Base-by-base conservation (phyloP, 92 coral and sea anemone species). In the Metridium senile region DNA sequence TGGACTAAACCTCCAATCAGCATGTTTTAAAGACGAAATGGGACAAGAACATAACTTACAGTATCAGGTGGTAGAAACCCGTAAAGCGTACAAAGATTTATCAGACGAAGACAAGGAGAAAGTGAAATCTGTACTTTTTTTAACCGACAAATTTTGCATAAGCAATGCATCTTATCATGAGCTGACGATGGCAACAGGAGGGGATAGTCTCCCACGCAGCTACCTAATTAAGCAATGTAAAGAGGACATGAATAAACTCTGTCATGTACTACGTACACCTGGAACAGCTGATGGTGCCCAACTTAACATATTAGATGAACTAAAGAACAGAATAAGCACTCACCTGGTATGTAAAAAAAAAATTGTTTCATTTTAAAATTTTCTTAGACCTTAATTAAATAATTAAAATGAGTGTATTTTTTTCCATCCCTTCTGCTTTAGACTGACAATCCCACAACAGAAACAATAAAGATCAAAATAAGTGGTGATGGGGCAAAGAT, bases 401-500 rank as follows among this genome's bases (percentile, higher is more conserved):
- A n/a, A n/a, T n/a, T n/a, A n/a, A n/a, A n/a, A n/a, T n/a, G n/a
- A n/a, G n/a, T n/a, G n/a, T n/a, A n/a, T n/a, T n/a, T n/a, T n/a
- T n/a, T n/a, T n/a, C n/a, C n/a, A n/a, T n/a, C n/a, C n/a, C n/a
- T n/a, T n/a, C n/a, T n/a, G n/a, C n/a, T n/a, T n/a, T n/a, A n/a
- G n/a, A n/a, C n/a, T n/a, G n/a, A n/a, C n/a, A n/a, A n/a, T n/a
- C n/a, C n/a, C n/a, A n/a, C n/a, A n/a, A n/a, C n/a, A n/a, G n/a
- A 76, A 43, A 68, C 77, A 33, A 56, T 88, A 21, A 75, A 81
- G 52, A 66, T 88, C 57, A 84, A 88, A 35, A 75, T 88, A 26
- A 88, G 93, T 75, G 80, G 83, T 32, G 87, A 85, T 81, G 89
- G 93, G 11, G 93, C 89, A 13, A 63, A 58, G 47, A 82, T 86